Base-by-base conservation (phyloP, 1,140 invertebrate species). In the Drosophila guanche region DNA sequence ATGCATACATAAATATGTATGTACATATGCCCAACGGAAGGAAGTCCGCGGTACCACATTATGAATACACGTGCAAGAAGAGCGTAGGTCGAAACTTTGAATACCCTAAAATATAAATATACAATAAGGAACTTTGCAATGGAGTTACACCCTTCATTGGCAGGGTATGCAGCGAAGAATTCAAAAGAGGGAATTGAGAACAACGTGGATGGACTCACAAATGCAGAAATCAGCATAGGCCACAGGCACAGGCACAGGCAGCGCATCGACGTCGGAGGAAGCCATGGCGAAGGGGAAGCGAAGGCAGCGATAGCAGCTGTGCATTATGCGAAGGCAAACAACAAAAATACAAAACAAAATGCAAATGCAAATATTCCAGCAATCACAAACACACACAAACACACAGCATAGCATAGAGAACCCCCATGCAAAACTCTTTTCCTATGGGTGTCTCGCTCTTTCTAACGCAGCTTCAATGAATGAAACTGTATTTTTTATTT, bases 401-500 rank as follows among this genome's bases (percentile, higher is more conserved):
- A n/a, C n/a, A n/a, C n/a, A n/a, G n/a, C 16, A 20, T 20, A 20
- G 5, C 25, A 5, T 27, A 6, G 29, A 33, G 33, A 4, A 37
- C 33, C 10, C 10, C 10, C 47, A 20, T 37, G 27, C 47, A 22
- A 67, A 67, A 65, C 53, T 40, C 42, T 16, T 70, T 58, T 60
- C 41, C 72, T 46, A 53, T 42, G 27, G 27, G 7, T 7, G 10
- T 12, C 51, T 7, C 29, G 2, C 20, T 45, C 69, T 40, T 29
- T 52, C 42, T 54, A 60, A 42, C 68, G 54, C 71, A 73, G 78
- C 74, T 83, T 81, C 58, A 69, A 81, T 81, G 79, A 78, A 81
- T 81, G 79, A 76, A 85, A 85, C 67, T 48, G 42, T 59, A n/a
- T n/a, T n/a, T n/a, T n/a, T n/a, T n/a, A n/a, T n/a, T n/a, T 57